A percentile compares a stretch with the other conserved stretches of the same genome.
These are phyloP conservation scores for Nixonia krombeini DNA, from an alignment of 1,140 invertebrate species.

Conservation along the genomic window DNA sequence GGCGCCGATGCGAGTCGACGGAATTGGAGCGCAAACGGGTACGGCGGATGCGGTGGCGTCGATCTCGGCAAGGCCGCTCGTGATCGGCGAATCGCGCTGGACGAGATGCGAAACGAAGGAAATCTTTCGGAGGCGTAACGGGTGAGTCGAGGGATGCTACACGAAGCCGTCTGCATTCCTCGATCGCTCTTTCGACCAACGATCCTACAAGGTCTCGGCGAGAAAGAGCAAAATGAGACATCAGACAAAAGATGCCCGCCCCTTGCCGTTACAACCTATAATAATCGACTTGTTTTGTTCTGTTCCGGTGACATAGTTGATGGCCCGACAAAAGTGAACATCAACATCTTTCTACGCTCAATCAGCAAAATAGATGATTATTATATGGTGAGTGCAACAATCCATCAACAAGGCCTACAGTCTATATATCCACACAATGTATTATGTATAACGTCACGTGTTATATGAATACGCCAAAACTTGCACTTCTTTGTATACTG, in stretches of 20 bases:
- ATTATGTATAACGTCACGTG: conserved; percentile 64
- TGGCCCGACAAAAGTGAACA: conserved; percentile 83
- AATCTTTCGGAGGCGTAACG: no score
- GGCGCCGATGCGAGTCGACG: no score
- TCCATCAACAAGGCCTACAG: conserved; percentile 61
- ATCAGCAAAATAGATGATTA: conserved; percentile 99
- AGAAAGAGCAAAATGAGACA: conserved; percentile 11
- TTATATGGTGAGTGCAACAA: conserved; percentile 92
- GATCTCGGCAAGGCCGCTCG: no score
- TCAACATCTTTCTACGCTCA: conserved; percentile 96
- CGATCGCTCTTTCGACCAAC: background rate
- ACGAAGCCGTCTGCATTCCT: no score
- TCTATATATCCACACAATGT: conserved; percentile 64
- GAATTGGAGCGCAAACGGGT: no score
- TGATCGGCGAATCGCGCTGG: no score
- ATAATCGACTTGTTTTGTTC: conserved; percentile 63
- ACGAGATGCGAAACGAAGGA: no score
- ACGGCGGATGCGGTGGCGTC: no score
- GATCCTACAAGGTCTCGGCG: background rate
- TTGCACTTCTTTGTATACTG: conserved; percentile 61
- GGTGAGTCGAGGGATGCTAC: no score
- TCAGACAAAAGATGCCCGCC: background rate
- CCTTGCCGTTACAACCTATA: conserved; percentile 7
- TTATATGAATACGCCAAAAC: conserved; percentile 63
- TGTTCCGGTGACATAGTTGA: conserved; percentile 73